phyloP scores from a whole-genome alignment of 2,888 invertebrate species.

The Lobophora halterata region DNA sequence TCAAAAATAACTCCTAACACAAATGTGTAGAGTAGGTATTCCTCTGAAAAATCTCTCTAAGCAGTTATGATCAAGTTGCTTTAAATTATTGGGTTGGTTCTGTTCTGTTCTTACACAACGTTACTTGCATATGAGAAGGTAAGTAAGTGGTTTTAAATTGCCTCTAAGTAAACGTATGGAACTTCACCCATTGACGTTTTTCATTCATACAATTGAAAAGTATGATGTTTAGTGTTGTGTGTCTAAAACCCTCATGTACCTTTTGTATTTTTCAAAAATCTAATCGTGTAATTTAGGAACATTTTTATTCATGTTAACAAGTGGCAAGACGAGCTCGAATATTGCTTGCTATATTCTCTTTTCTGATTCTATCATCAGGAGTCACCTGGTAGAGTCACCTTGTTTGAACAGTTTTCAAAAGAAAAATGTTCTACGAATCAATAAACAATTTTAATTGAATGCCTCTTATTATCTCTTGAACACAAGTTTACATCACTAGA shows the following conservation, averaged over 20 bases:
- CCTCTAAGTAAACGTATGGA: slow-evolving; percentile 32
- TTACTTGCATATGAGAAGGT: slow-evolving; percentile 18
- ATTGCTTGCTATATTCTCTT: no score
- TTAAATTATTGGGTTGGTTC: slow-evolving; percentile 43
- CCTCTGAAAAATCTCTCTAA: slow-evolving; percentile 5
- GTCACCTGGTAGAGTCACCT: no score
- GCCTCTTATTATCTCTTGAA: slow-evolving; percentile 36
- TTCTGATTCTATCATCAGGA: no score
- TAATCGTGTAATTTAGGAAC: no score
- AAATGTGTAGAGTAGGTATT: neutral
- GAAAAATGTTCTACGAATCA: slow-evolving; percentile 12
- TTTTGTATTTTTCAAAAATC: no score
- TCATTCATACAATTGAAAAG: slow-evolving; percentile 5
- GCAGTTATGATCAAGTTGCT: slow-evolving; percentile 36
- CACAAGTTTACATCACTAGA: slow-evolving; percentile 56
- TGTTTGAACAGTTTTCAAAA: no score
- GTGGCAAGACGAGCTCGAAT: no score
- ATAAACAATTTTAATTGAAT: slow-evolving; percentile 23
- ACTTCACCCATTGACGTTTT: slow-evolving; percentile 9
- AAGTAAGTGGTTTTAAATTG: slow-evolving; percentile 28
- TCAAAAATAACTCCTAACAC: slow-evolving; percentile 33
- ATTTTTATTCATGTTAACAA: no score
- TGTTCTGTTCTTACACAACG: slow-evolving; percentile 36
- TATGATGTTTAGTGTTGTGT: neutral
- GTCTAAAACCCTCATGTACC: neutral